Evolutionary conservation across 2,888 invertebrate genomes (phyloP).

Genomic region (Ophion slaviceki): DNA sequence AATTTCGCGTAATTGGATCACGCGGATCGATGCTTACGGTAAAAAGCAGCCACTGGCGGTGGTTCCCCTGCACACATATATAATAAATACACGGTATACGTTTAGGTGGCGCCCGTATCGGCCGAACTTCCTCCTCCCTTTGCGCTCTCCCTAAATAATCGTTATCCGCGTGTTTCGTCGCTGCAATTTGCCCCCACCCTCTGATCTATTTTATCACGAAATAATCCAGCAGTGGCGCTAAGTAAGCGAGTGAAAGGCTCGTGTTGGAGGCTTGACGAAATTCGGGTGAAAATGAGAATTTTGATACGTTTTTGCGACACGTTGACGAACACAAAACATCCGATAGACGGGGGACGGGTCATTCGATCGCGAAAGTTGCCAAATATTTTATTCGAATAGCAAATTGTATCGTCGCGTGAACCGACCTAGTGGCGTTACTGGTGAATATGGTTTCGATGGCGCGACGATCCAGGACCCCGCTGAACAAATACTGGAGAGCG

Average conservation of each 20-base stretch:
- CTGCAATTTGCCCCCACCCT: not conserved
- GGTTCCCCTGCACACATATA: not conserved
- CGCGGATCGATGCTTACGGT: constrained; percentile 69
- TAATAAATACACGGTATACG: not conserved
- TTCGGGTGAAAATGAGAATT: too few species aligned
- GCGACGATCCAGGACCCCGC: constrained; percentile 86
- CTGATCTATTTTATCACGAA: too few species aligned
- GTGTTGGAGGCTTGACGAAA: too few species aligned
- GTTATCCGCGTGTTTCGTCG: not conserved
- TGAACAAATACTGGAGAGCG: constrained; percentile 89
- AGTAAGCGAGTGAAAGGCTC: too few species aligned
- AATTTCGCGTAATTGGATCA: constrained; percentile 71
- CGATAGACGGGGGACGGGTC: too few species aligned
- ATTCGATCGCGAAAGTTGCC: not conserved
- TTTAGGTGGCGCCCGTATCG: constrained; percentile 1
- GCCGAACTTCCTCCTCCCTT: not conserved
- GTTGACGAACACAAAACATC: too few species aligned
- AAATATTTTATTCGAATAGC: too few species aligned
- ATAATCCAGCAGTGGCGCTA: too few species aligned
- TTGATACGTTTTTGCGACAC: too few species aligned
- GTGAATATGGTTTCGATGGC: constrained; percentile 82
- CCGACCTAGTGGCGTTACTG: constrained; percentile 80
- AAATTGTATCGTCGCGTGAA: constrained; percentile 14
- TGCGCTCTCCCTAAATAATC: not conserved
- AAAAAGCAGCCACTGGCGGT: constrained; percentile 50